phyloP scores from a whole-genome alignment of 2,888 invertebrate genomes.

The Acholoe squamosa region DNA sequence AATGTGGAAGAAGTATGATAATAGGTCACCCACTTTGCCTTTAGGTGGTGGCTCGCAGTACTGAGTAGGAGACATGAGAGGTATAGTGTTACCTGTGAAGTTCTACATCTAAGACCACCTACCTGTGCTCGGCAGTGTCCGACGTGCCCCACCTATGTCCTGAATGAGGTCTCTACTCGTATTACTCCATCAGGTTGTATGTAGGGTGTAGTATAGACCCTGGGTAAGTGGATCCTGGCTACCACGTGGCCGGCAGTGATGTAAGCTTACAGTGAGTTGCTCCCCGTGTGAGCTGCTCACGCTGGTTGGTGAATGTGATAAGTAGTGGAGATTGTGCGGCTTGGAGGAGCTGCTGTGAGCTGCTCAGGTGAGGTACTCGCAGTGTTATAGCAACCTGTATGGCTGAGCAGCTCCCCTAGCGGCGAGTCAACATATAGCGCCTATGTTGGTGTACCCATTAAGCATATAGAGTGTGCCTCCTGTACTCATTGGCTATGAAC shows the following conservation, averaged over 20 bases:
- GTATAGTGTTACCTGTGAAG: slow-evolving; percentile 26
- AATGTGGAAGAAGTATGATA: not conserved
- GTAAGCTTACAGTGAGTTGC: not conserved
- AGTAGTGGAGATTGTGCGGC: not conserved
- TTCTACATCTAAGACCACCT: not conserved
- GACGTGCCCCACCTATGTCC: not conserved
- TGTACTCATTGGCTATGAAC: not conserved
- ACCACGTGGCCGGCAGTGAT: too few species aligned
- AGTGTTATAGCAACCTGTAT: too few species aligned
- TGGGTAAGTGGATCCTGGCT: not conserved
- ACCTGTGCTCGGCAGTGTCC: slow-evolving; percentile 25
- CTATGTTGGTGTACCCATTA: too few species aligned
- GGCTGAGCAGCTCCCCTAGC: too few species aligned
- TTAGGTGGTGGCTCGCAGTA: not conserved
- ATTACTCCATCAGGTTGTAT: slow-evolving; percentile 8
- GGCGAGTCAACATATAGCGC: too few species aligned
- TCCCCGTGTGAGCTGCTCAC: not conserved
- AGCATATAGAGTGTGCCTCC: too few species aligned
- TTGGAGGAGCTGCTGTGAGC: not conserved
- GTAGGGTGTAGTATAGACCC: not conserved
- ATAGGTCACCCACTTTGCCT: not conserved
- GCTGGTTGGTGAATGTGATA: not conserved
- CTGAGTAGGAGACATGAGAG: not conserved
- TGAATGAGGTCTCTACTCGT: not conserved
- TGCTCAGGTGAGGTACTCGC: slow-evolving; percentile 6